These are phyloP conservation scores for Mobula birostris DNA, from an alignment of 2,113 vertebrate species.

Conservation along the genomic window DNA sequence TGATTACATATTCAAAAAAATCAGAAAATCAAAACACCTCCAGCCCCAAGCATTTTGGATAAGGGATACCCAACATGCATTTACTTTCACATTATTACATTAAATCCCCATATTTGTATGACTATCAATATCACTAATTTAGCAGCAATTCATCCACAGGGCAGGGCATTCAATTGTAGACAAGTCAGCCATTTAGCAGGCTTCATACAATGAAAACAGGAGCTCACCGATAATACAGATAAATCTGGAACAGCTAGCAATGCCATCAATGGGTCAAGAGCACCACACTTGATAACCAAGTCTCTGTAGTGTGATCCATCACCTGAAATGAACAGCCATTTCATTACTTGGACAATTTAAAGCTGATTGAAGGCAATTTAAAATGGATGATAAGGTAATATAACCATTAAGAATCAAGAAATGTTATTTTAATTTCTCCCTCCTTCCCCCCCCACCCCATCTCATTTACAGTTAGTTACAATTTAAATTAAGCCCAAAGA, in stretches of 20 bases:
- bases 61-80: too few species aligned
- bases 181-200: background rate
- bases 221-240: conserved; percentile 72
- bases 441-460: too few species aligned
- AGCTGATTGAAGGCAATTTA: background rate
- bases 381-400: too few species aligned
- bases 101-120: background rate
- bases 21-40: too few species aligned
- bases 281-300: conserved; percentile 80
- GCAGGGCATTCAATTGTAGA: too few species aligned
- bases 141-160: background rate
- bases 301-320: conserved; percentile 80
- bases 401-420: too few species aligned
- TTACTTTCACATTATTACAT: background rate
- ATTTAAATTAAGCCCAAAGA: too few species aligned
- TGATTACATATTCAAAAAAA: too few species aligned
- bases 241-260: conserved; percentile 71
- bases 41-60: too few species aligned
- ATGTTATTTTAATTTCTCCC: too few species aligned
- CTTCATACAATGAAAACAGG: background rate
- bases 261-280: conserved; percentile 64
- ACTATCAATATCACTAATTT: background rate
- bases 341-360: background rate
- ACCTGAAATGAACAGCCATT: conserved; percentile 53
- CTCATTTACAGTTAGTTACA: too few species aligned